A percentile compares a stretch with the other conserved stretches of the same genome.
phyloP scores from a whole-genome alignment of 2,113 vertebrate genomes.

The Lepisosteus osseus region DNA sequence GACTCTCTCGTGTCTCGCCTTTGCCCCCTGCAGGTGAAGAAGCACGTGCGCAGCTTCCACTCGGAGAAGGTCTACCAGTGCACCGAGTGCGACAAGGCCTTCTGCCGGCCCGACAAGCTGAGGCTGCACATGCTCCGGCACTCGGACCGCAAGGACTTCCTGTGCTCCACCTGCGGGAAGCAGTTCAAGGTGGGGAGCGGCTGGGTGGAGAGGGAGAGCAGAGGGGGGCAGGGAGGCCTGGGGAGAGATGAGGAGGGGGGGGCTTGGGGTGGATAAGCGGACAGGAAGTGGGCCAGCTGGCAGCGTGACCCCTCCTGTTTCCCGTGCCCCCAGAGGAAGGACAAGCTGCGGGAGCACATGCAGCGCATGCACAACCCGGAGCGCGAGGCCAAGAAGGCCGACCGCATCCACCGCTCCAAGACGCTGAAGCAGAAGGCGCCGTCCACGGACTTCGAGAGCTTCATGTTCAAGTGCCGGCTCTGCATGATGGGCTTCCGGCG shows the following conservation, averaged over 20 bases:
- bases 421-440: slow-evolving; percentile 88
- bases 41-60: slow-evolving; percentile 94
- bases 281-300: accelerated
- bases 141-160: slow-evolving; percentile 94
- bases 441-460: slow-evolving; percentile 91
- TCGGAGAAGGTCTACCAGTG: slow-evolving; percentile 97
- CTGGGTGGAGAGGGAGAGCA: not conserved
- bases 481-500: slow-evolving; percentile 98
- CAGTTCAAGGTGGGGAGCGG: slow-evolving; percentile 84
- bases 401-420: slow-evolving; percentile 88
- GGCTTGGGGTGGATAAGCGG: not conserved
- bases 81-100: slow-evolving; percentile 91
- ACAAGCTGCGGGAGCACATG: slow-evolving; percentile 97
- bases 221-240: not conserved
- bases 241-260: slow-evolving; percentile 59
- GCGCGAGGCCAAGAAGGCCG: slow-evolving; percentile 91
- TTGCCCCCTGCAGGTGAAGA: slow-evolving; percentile 78
- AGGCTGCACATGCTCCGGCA: slow-evolving; percentile 94
- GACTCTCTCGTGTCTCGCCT: not conserved
- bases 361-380: slow-evolving; percentile 98
- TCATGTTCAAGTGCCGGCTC: slow-evolving; percentile 93
- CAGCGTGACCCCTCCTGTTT: not conserved
- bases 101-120: slow-evolving; percentile 94
- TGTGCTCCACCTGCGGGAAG: slow-evolving; percentile 95
- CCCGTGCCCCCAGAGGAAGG: slow-evolving; percentile 76